These are phyloP conservation scores for Tauraco hartlaubi DNA, from an alignment of 2,797 vertebrate species.

Conservation along the genomic window DNA sequence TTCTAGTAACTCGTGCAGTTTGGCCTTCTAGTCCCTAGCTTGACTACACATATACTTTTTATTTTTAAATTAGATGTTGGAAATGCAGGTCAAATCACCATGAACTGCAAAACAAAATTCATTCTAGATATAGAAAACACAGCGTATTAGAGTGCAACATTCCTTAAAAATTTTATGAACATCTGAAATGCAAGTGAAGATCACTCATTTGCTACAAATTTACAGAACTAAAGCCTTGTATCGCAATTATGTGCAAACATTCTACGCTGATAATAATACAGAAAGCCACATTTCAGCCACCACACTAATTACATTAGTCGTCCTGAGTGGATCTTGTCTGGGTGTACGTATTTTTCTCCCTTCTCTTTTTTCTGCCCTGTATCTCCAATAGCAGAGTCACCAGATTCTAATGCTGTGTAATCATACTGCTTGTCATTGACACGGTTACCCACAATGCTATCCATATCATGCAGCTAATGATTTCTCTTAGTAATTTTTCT, in stretches of 20 bases:
- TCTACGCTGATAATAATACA: background rate
- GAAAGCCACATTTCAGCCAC: background rate
- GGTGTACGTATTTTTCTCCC: background rate
- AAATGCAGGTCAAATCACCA: background rate
- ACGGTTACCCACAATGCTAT: constrained; percentile 35
- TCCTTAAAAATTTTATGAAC: background rate
- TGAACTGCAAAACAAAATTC: background rate
- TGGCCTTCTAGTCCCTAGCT: background rate
- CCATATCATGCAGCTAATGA: constrained; percentile 32
- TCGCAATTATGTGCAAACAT: background rate
- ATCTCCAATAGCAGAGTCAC: background rate
- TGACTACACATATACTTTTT: background rate
- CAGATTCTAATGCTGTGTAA: constrained; percentile 2
- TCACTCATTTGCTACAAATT: background rate
- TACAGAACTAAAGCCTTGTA: background rate
- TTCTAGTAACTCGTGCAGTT: background rate
- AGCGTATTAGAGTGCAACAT: background rate
- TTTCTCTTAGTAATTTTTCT: constrained; percentile 20
- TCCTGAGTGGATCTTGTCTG: background rate
- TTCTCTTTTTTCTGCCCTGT: background rate
- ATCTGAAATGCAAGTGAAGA: background rate
- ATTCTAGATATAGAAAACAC: background rate
- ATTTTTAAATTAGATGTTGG: too few species aligned
- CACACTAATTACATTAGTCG: background rate
- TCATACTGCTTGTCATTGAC: constrained; percentile 18